phyloP scores from a whole-genome alignment of 2,888 invertebrate genomes.

The Helicoverpa assulta region DNA sequence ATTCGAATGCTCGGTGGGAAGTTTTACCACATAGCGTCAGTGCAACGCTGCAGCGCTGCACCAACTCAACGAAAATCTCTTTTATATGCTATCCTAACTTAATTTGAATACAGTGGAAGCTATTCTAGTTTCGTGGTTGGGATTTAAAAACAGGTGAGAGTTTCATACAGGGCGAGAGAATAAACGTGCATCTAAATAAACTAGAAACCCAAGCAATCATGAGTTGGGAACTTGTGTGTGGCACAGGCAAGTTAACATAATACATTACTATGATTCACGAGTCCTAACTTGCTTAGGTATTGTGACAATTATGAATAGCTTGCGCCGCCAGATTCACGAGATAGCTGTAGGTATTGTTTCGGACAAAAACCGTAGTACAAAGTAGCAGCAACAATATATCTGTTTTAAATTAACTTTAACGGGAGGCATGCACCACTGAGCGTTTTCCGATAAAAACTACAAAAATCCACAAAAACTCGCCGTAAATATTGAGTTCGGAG shows the following conservation, averaged over 20 bases:
- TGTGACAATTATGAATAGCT: conserved; percentile 32
- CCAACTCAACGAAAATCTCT: conserved; percentile 61
- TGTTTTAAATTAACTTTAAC: conserved; percentile 15
- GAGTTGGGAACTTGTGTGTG: conserved; percentile 8
- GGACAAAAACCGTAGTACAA: neutral
- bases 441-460: conserved; percentile 24
- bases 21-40: conserved; percentile 49
- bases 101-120: conserved; percentile 62
- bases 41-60: conserved; percentile 52
- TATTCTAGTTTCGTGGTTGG: conserved; percentile 49
- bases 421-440: neutral
- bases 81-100: conserved; percentile 60
- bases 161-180: conserved; percentile 32
- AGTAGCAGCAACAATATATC: neutral
- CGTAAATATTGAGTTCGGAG: conserved; percentile 21
- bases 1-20: conserved; percentile 61
- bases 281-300: conserved; percentile 13
- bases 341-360: conserved; percentile 13
- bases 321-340: conserved; percentile 10
- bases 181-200: conserved; percentile 42
- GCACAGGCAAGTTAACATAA: neutral
- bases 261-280: conserved; percentile 15
- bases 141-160: conserved; percentile 45
- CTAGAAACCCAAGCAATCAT: conserved; percentile 38
- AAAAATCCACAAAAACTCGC: conserved; percentile 14